Percentiles rank a stretch among this genome's conserved stretches.
Evolutionary conservation across 2,113 vertebrate species (phyloP).

Genomic region (Helogale parvula): DNA sequence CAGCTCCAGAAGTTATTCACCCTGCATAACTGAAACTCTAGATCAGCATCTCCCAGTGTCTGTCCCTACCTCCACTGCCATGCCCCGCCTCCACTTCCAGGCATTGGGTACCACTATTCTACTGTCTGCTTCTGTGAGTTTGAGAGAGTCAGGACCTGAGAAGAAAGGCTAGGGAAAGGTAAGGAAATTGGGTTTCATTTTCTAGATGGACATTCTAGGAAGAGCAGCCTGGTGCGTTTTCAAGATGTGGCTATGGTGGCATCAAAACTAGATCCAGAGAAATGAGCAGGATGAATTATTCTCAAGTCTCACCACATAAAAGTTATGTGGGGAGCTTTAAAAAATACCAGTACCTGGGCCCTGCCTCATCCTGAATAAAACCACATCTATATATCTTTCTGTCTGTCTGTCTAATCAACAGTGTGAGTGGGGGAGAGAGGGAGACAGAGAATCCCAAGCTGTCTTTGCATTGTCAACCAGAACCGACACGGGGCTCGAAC

Average conservation of each 20-base stretch:
- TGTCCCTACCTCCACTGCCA: background rate
- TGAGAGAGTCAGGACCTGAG: background rate
- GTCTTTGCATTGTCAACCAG: no score
- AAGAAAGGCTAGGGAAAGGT: background rate
- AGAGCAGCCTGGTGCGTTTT: background rate
- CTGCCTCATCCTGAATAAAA: background rate
- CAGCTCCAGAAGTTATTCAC: background rate
- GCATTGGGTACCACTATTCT: background rate
- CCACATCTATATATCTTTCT: no score
- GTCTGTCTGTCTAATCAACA: no score
- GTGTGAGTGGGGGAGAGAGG: no score
- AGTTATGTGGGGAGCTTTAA: background rate
- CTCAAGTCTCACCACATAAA: background rate
- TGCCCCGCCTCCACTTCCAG: no score
- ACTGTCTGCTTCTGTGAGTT: background rate
- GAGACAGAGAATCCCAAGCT: no score
- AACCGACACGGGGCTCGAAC: no score
- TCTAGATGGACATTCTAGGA: background rate
- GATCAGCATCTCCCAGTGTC: background rate
- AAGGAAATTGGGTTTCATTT: background rate
- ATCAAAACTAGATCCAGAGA: background rate
- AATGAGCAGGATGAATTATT: background rate
- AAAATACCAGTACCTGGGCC: background rate
- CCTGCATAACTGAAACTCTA: background rate
- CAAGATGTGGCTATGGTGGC: background rate